Evolutionary conservation across 2,113 vertebrate genomes (phyloP).

Genomic region (Percopsis transmontana): DNA sequence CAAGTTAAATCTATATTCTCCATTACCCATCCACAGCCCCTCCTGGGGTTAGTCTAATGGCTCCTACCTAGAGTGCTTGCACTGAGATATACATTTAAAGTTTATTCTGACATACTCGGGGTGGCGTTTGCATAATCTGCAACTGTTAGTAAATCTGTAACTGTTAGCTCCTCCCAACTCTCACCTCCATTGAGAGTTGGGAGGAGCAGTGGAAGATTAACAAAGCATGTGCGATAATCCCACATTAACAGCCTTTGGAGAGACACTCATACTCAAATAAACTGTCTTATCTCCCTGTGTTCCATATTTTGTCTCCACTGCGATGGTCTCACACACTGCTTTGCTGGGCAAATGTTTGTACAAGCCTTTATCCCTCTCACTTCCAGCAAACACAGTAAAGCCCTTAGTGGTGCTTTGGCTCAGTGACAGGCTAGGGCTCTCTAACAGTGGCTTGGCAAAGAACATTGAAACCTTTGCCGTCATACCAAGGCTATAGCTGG

Average conservation of each 20-base stretch:
- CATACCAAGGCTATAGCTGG: slow-evolving; percentile 1
- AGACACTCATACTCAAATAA: slow-evolving; percentile 53
- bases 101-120: slow-evolving; percentile 37
- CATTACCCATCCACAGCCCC: slow-evolving; percentile 65
- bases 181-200: slow-evolving; percentile 15
- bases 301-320: slow-evolving; percentile 45
- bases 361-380: slow-evolving; percentile 49
- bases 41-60: slow-evolving; percentile 66
- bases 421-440: slow-evolving; percentile 30
- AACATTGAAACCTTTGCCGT: not conserved
- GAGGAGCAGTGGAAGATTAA: slow-evolving; percentile 63
- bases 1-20: slow-evolving; percentile 73
- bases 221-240: slow-evolving; percentile 56
- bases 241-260: slow-evolving; percentile 41
- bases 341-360: slow-evolving; percentile 66
- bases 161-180: no score
- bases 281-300: slow-evolving; percentile 50
- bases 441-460: slow-evolving; percentile 36
- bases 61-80: slow-evolving; percentile 58
- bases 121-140: slow-evolving; percentile 27
- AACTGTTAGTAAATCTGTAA: slow-evolving; percentile 17
- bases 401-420: slow-evolving; percentile 41
- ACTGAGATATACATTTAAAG: slow-evolving; percentile 52
- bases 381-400: slow-evolving; percentile 46
- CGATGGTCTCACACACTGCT: slow-evolving; percentile 49